phyloP scores from a whole-genome alignment of 2,113 vertebrate genomes.

The human region GRCh38 chr2:1058501-1059000 shows the following conservation, averaged over 20 bases:
- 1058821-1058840: background rate
- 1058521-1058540: background rate
- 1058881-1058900: background rate
- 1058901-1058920: background rate
- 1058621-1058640: background rate
- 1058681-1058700: background rate
- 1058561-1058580: background rate
- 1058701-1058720: background rate
- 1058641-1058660: background rate
- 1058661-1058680: too few relatives aligned
- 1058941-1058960: background rate
- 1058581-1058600: background rate
- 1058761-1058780: background rate
- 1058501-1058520: background rate
- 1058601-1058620: background rate
- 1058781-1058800: background rate
- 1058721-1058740: background rate
- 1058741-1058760: background rate
- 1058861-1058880: background rate
- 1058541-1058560: background rate
- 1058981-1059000: background rate
- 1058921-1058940: too few relatives aligned
- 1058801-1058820: background rate
- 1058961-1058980: background rate
- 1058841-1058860: background rate